phyloP scores from a whole-genome alignment of 92 coral and sea anemone genomes.

The Parazoanthus atlanticus region DNA sequence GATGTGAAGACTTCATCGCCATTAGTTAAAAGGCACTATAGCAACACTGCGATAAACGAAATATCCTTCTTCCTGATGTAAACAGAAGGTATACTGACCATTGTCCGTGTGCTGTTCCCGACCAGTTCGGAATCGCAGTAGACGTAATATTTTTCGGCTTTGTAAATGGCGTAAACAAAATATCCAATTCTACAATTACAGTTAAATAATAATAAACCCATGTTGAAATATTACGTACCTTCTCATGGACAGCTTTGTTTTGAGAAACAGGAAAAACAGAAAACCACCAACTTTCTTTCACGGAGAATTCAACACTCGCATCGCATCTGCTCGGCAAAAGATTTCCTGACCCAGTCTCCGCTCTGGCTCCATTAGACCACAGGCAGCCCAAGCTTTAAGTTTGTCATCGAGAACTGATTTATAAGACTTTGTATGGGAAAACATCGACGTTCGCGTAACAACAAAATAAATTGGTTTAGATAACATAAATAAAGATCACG shows the following conservation, averaged over 20 bases:
- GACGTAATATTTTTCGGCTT: background rate
- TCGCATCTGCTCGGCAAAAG: background rate
- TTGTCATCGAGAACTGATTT: too few relatives aligned
- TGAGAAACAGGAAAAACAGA: constrained; percentile 22
- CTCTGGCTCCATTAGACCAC: background rate
- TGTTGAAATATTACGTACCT: constrained; percentile 6
- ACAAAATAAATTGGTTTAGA: too few relatives aligned
- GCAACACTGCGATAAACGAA: background rate
- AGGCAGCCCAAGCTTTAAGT: too few relatives aligned
- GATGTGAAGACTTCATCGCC: background rate
- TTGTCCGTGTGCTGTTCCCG: background rate
- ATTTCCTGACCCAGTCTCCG: constrained; percentile 16
- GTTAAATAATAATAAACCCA: background rate
- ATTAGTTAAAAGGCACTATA: background rate
- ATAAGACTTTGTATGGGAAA: too few relatives aligned
- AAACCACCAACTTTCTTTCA: background rate
- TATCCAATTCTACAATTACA: background rate
- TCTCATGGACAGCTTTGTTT: background rate
- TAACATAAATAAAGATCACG: too few relatives aligned
- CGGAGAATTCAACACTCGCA: background rate
- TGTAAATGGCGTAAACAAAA: background rate
- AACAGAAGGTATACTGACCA: constrained; percentile 1
- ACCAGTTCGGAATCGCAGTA: background rate
- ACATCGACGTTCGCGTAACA: too few relatives aligned
- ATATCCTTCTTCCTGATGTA: constrained; percentile 14